These are phyloP conservation scores for Dendrocincla tyrannina DNA, from an alignment of 2,797 vertebrate genomes.

Conservation along the genomic window DNA sequence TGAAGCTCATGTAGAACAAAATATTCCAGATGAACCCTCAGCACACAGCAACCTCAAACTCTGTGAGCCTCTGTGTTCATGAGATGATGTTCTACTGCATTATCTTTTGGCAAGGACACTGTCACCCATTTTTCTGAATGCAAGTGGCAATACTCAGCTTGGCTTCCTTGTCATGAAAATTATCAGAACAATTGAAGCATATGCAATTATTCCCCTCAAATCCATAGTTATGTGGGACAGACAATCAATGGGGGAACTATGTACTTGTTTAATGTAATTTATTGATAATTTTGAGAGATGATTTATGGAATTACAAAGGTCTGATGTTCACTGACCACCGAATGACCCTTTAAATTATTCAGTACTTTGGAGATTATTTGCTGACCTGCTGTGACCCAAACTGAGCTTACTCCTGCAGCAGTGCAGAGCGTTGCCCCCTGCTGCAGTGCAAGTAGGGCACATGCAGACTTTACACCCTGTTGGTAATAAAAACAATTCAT, in stretches of 20 bases:
- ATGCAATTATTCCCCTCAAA: slow-evolving; percentile 1
- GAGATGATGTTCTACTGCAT: background rate
- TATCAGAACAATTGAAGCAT: slow-evolving; percentile 1
- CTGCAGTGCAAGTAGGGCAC: background rate
- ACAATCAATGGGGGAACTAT: slow-evolving; percentile 41
- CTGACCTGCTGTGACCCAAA: slow-evolving; percentile 45
- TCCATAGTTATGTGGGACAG: slow-evolving; percentile 14
- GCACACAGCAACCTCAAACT: background rate
- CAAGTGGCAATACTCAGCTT: background rate
- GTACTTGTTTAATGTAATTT: slow-evolving; percentile 33
- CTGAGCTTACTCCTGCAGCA: background rate
- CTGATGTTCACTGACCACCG: slow-evolving; percentile 56
- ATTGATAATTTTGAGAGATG: slow-evolving; percentile 42
- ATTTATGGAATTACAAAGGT: slow-evolving; percentile 68
- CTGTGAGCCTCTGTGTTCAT: background rate
- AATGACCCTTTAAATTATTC: slow-evolving; percentile 77
- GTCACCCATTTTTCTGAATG: background rate
- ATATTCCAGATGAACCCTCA: background rate
- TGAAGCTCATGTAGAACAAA: background rate
- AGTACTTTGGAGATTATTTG: slow-evolving; percentile 61
- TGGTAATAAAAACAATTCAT: slow-evolving; percentile 11
- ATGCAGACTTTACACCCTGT: background rate
- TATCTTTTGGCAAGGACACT: background rate
- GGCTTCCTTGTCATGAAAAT: background rate
- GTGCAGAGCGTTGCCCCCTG: background rate